Conservation (phyloP, 2,888 invertebrate species). For the Chelonus formosanus region DNA sequence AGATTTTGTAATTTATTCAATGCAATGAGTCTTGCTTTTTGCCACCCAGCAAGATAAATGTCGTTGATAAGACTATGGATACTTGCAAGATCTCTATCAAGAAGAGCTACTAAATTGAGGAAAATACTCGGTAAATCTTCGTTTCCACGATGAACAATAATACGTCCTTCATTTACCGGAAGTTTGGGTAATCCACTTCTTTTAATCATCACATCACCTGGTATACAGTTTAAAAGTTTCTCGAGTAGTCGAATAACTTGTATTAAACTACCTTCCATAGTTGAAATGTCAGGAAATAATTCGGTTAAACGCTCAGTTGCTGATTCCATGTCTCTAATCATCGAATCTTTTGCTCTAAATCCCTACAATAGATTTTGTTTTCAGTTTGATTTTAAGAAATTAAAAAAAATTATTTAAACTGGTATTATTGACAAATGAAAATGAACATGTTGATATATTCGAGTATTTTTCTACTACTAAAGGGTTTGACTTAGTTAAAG, state of each 20-base stretch:
- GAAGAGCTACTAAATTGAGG: conserved; percentile 25
- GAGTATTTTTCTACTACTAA: no score
- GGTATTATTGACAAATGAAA: no score
- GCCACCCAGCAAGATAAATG: conserved; percentile 36
- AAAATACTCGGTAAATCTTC: conserved; percentile 34
- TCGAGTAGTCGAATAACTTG: conserved; percentile 6
- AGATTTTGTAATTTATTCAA: conserved; percentile 31
- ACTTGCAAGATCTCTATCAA: conserved; percentile 35
- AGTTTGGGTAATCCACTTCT: conserved; percentile 12
- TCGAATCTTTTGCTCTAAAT: not conserved
- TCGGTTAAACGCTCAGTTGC: conserved; percentile 3
- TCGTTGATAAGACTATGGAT: conserved; percentile 29
- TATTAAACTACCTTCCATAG: conserved; percentile 8
- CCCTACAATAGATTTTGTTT: not conserved
- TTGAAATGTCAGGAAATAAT: not conserved
- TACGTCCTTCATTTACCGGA: not conserved
- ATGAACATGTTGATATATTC: no score
- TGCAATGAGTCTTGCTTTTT: conserved; percentile 22
- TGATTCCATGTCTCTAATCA: conserved; percentile 6
- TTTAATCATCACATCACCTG: conserved; percentile 5
- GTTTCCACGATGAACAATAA: conserved; percentile 25
- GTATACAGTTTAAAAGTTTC: conserved; percentile 12
- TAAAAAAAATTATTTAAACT: no score
- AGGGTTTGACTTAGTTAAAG: no score
- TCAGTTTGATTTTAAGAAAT: no score